Evolutionary conservation across 2,888 invertebrate species (phyloP).

Genomic region (Synergus japonicus): DNA sequence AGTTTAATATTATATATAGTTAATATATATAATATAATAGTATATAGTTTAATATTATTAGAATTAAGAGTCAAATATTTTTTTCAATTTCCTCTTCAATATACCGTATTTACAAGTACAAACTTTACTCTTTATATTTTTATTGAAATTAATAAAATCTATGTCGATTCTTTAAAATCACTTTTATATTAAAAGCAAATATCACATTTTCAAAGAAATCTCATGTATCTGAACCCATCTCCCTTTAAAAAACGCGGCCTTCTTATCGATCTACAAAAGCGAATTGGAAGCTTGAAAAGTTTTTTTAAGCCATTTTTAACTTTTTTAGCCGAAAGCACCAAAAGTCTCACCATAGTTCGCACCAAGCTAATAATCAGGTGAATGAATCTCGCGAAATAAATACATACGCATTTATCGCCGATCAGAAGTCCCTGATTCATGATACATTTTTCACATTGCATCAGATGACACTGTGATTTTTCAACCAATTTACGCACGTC

Average conservation of each 20-base stretch:
- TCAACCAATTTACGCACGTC: constrained; percentile 83
- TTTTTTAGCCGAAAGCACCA: not conserved
- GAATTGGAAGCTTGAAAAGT: not conserved
- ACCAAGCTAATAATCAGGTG: constrained; percentile 23
- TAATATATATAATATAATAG: too few species aligned
- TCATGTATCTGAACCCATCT: not conserved
- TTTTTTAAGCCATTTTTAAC: not conserved
- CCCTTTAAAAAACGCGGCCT: not conserved
- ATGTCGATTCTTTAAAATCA: not conserved
- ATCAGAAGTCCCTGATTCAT: constrained; percentile 66
- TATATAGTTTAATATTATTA: not conserved
- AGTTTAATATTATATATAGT: not conserved
- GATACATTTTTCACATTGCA: constrained; percentile 81
- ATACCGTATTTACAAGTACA: not conserved
- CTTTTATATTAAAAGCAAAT: constrained; percentile 23
- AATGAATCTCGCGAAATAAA: constrained; percentile 44
- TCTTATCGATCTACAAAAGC: constrained; percentile 7
- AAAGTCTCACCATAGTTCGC: not conserved
- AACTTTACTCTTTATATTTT: not conserved
- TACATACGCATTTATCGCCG: constrained; percentile 73
- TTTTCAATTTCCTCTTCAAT: not conserved
- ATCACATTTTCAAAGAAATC: constrained; percentile 34
- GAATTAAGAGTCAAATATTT: not conserved
- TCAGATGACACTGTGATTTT: constrained; percentile 82
- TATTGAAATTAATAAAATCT: not conserved